These are phyloP conservation scores for Nymphalis io DNA, from an alignment of 1,140 invertebrate genomes.

Conservation along the genomic window DNA sequence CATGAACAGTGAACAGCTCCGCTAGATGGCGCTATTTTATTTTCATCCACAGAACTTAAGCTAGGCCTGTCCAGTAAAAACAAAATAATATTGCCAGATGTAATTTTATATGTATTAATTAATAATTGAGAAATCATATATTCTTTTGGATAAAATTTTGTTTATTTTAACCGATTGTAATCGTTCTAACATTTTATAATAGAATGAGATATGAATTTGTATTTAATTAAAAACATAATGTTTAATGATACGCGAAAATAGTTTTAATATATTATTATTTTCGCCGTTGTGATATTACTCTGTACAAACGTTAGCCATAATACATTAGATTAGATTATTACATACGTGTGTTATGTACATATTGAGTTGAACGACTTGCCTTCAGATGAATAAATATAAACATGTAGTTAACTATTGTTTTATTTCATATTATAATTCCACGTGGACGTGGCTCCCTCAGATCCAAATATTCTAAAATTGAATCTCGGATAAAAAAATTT, in stretches of 20 bases:
- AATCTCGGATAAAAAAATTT: too few relatives aligned
- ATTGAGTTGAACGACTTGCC: conserved; percentile 63
- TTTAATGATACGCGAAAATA: conserved; percentile 42
- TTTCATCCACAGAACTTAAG: not conserved
- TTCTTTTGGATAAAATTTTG: too few relatives aligned
- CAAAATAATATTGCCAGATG: not conserved
- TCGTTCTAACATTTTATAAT: too few relatives aligned
- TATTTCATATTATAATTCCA: too few relatives aligned
- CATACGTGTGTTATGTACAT: conserved; percentile 34
- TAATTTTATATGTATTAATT: too few relatives aligned
- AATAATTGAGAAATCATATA: too few relatives aligned
- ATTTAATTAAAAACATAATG: conserved; percentile 22
- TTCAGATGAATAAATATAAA: conserved; percentile 62
- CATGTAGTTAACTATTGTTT: conserved; percentile 55
- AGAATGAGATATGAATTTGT: not conserved
- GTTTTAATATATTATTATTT: conserved; percentile 67
- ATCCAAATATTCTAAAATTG: too few relatives aligned
- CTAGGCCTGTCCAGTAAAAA: not conserved
- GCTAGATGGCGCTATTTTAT: conserved; percentile 6
- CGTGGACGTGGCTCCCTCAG: too few relatives aligned
- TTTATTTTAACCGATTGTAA: too few relatives aligned
- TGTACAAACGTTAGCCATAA: conserved; percentile 71
- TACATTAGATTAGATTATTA: conserved; percentile 29
- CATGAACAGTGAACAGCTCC: not conserved
- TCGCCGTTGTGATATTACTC: conserved; percentile 69